These are phyloP conservation scores for Magallana gigas DNA, from an alignment of 1,140 invertebrate species.

Conservation along the genomic window DNA sequence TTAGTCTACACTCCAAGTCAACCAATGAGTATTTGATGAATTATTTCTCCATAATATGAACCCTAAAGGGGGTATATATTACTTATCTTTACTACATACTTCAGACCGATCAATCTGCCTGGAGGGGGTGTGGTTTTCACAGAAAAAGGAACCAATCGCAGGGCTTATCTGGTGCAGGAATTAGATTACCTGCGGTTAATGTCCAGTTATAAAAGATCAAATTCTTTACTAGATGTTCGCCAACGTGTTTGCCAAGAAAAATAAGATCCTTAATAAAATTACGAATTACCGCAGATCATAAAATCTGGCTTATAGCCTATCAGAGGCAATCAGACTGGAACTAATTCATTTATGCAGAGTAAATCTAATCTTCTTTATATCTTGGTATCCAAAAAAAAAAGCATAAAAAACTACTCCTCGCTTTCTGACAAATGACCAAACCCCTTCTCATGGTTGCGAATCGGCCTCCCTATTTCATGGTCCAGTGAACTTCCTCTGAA, in stretches of 20 bases:
- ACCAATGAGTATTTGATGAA: conserved; percentile 15
- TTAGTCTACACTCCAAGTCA: background rate
- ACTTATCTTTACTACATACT: background rate
- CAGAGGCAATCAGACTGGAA: background rate
- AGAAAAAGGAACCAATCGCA: background rate
- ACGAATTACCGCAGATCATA: conserved; percentile 30
- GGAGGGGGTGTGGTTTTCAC: background rate
- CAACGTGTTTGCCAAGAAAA: conserved; percentile 11
- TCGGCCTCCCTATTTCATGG: conserved; percentile 19
- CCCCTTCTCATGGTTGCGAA: background rate
- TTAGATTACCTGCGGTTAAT: conserved; percentile 26
- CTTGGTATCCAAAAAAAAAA: background rate
- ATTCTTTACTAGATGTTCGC: conserved; percentile 10
- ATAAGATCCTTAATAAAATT: conserved; percentile 25
- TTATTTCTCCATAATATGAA: conserved; percentile 11
- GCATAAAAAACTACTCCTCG: too few relatives aligned
- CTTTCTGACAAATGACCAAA: conserved; percentile 17
- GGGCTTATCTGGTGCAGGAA: background rate
- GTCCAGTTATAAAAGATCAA: conserved; percentile 23
- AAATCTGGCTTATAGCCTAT: conserved; percentile 33
- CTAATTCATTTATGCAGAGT: conserved; percentile 2
- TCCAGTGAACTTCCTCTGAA: background rate
- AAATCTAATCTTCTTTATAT: conserved; percentile 3
- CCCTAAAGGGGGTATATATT: conserved; percentile 24
- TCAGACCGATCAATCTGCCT: conserved; percentile 5